A percentile compares a stretch with the other conserved stretches of the same genome.
Evolutionary conservation across 2,797 vertebrate species (phyloP).

Genomic region (Megalops cyprinoides): DNA sequence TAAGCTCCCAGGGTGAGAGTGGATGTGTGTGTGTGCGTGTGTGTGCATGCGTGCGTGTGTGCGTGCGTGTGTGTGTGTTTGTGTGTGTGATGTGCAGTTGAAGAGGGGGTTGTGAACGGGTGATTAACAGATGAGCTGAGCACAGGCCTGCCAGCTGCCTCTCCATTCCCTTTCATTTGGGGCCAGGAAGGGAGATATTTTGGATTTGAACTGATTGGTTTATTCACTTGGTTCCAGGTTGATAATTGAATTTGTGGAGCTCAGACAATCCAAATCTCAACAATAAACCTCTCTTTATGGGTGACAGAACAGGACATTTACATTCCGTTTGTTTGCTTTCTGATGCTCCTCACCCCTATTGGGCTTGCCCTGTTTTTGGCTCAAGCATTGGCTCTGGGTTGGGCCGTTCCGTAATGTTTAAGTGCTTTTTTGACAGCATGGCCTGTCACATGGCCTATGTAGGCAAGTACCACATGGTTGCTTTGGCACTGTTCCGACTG

Average conservation of each 20-base stretch:
- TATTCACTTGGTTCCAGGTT: not conserved
- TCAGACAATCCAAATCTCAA: constrained; percentile 11
- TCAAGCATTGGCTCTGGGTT: not conserved
- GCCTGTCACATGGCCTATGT: too few relatives aligned
- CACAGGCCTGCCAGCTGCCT: not conserved
- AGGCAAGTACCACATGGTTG: not conserved
- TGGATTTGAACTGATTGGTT: constrained; percentile 9
- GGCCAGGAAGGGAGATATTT: not conserved
- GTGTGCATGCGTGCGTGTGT: not conserved
- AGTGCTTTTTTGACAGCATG: not conserved
- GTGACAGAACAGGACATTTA: not conserved
- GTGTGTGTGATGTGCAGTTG: not conserved
- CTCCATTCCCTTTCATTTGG: not conserved
- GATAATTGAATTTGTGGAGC: constrained; percentile 24
- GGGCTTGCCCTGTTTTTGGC: not conserved
- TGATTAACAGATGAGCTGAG: not conserved
- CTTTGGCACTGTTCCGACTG: not conserved
- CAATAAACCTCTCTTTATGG: not conserved
- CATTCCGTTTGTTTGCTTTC: not conserved
- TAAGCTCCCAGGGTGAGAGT: too few relatives aligned
- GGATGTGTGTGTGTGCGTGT: not conserved
- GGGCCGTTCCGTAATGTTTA: not conserved
- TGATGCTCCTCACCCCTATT: not conserved
- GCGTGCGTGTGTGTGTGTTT: not conserved
- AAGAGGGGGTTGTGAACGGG: not conserved